phyloP scores from a whole-genome alignment of 1,140 invertebrate species.

The Diorhabda elongata region DNA sequence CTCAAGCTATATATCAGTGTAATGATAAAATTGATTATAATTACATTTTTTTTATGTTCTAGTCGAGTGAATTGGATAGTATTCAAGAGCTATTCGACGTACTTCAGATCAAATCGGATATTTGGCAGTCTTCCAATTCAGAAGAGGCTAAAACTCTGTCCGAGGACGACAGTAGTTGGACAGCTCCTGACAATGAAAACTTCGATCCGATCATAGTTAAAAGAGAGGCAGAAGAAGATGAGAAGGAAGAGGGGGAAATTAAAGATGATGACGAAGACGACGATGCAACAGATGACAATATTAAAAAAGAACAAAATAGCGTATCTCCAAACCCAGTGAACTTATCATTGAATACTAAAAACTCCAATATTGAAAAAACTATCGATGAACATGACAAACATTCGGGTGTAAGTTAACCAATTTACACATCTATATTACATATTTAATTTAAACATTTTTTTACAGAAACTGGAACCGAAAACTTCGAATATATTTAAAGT shows the following conservation, averaged over 20 bases:
- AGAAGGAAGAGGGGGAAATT: slow-evolving; percentile 46
- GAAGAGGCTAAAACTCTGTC: slow-evolving; percentile 51
- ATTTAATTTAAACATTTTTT: slow-evolving; percentile 19
- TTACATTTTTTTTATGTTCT: slow-evolving; percentile 44
- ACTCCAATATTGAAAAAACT: slow-evolving; percentile 39
- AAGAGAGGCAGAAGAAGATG: slow-evolving; percentile 54
- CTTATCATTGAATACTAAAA: slow-evolving; percentile 57
- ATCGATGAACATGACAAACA: slow-evolving; percentile 37
- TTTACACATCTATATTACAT: slow-evolving; percentile 4
- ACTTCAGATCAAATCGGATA: slow-evolving; percentile 76
- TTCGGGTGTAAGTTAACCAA: slow-evolving; percentile 32
- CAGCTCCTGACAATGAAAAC: slow-evolving; percentile 51
- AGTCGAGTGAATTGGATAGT: slow-evolving; percentile 75
- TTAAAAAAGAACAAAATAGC: slow-evolving; percentile 34
- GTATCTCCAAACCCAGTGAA: slow-evolving; percentile 68
- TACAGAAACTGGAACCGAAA: slow-evolving; percentile 37
- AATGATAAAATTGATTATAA: too few species aligned
- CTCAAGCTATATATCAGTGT: too few species aligned
- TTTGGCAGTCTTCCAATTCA: slow-evolving; percentile 56
- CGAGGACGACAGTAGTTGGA: slow-evolving; percentile 54
- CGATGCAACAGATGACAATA: slow-evolving; percentile 31
- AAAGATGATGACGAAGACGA: slow-evolving; percentile 44
- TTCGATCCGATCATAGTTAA: slow-evolving; percentile 59
- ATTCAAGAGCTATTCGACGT: slow-evolving; percentile 76
- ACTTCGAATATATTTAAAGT: slow-evolving; percentile 41